Evolutionary conservation across 2,797 vertebrate genomes (phyloP).

Genomic region (Clarias platycephalus): DNA sequence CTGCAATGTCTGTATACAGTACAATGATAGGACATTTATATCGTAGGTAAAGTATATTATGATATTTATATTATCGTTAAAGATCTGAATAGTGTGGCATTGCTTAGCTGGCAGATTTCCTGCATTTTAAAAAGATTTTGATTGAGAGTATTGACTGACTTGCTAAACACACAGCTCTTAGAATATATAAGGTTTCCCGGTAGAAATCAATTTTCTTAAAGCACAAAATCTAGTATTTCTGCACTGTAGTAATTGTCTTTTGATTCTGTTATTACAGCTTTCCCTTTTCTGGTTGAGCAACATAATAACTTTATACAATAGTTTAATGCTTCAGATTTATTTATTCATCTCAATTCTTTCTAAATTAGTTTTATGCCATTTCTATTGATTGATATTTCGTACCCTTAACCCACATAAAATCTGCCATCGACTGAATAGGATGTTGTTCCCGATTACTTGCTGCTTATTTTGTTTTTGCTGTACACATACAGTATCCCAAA

Average conservation of each 20-base stretch:
- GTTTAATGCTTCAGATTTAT: not conserved
- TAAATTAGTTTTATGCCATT: too few species aligned
- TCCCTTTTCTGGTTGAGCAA: not conserved
- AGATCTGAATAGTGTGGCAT: not conserved
- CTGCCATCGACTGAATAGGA: not conserved
- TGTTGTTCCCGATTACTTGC: not conserved
- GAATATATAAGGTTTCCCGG: not conserved
- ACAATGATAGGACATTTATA: not conserved
- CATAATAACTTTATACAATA: not conserved
- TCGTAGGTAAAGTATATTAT: too few species aligned
- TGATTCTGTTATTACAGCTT: not conserved
- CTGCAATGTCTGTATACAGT: not conserved
- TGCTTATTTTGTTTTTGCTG: not conserved
- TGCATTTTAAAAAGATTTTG: not conserved
- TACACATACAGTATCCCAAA: not conserved
- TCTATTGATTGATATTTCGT: not conserved
- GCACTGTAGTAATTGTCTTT: too few species aligned
- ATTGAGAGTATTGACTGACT: slow-evolving; percentile 6
- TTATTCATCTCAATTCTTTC: not conserved
- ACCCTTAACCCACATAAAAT: not conserved
- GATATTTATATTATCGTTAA: not conserved
- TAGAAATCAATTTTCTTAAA: not conserved
- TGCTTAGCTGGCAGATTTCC: not conserved
- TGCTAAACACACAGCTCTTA: not conserved
- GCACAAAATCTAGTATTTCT: not conserved